Percentiles rank a stretch among this genome's conserved stretches.
These are phyloP conservation scores for Astyanax mexicanus DNA, from an alignment of 2,797 vertebrate genomes.

Conservation along the genomic window DNA sequence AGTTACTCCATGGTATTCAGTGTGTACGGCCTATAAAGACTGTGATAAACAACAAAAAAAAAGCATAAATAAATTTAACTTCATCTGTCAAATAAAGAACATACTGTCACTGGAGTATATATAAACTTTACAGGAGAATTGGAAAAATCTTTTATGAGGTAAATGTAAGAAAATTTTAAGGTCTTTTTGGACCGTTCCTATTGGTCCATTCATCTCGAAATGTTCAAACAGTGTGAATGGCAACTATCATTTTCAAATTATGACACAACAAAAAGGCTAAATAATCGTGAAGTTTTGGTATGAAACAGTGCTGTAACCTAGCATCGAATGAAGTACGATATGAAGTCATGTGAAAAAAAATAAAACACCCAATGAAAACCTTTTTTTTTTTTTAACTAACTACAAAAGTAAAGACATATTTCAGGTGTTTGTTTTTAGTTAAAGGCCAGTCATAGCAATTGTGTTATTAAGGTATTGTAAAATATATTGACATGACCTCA, in stretches of 20 bases:
- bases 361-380: no score
- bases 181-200: background rate
- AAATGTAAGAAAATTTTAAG: background rate
- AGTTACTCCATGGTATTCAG: background rate
- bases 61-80: no score
- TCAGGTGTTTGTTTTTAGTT: no score
- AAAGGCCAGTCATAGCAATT: no score
- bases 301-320: background rate
- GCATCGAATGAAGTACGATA: background rate
- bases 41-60: background rate
- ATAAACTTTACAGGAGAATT: no score
- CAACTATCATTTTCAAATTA: background rate
- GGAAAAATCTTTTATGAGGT: no score
- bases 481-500: no score
- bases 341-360: no score
- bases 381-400: no score
- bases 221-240: background rate
- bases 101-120: background rate
- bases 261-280: background rate
- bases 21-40: background rate
- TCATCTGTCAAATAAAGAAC: background rate
- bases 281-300: background rate
- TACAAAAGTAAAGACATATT: no score
- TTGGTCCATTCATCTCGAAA: background rate
- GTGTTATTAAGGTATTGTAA: no score